Conservation (phyloP, 2,113 vertebrate genomes). For the Rousettus leschenaultii region DNA sequence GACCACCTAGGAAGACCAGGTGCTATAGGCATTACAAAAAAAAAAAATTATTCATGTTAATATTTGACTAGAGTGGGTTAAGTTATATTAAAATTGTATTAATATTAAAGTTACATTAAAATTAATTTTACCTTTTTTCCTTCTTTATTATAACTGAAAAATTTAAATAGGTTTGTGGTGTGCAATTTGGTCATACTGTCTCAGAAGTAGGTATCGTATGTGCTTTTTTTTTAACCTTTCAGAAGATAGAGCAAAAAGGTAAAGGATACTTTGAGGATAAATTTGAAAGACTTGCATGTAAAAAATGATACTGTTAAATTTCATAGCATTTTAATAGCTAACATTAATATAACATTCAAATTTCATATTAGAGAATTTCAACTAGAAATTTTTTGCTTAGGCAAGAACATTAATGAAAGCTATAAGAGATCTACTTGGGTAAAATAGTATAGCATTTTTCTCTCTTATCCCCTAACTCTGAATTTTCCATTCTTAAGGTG, state of each 20-base stretch:
- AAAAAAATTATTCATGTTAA: neutral
- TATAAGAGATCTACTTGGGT: neutral
- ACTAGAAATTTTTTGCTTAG: neutral
- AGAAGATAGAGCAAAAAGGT: neutral
- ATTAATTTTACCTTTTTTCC: neutral
- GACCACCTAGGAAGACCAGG: no score
- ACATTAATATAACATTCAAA: neutral
- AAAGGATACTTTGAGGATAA: neutral
- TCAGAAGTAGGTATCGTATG: neutral
- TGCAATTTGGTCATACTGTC: neutral
- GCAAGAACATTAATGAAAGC: neutral
- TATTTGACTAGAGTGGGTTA: neutral
- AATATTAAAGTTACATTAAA: neutral
- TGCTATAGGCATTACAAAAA: no score
- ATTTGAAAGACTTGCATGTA: neutral
- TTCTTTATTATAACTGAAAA: neutral
- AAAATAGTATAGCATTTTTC: neutral
- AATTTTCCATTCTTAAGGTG: neutral
- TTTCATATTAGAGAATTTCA: constrained; percentile 3
- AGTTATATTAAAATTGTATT: neutral
- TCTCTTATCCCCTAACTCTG: neutral
- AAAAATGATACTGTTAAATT: neutral
- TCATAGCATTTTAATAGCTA: constrained; percentile 9
- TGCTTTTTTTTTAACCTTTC: neutral
- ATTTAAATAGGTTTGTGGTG: neutral